Conservation (phyloP, 2,888 invertebrate genomes). For the Zhuqinia jingwanae region DNA sequence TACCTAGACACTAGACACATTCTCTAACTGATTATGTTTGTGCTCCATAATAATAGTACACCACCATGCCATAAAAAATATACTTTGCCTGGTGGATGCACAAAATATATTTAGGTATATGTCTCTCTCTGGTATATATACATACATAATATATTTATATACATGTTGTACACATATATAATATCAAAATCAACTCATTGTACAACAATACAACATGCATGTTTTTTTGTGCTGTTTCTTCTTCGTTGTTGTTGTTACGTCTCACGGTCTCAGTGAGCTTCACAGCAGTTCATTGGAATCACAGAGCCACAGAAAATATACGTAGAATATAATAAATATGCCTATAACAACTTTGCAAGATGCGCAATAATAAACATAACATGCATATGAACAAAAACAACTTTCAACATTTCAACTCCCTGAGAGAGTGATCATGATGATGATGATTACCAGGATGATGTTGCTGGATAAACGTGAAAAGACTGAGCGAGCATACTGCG, state of each 20-base stretch:
- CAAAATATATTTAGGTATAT: too few relatives aligned
- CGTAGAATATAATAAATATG: too few relatives aligned
- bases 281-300: slow-evolving; percentile 28
- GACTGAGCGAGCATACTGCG: slow-evolving; percentile 27
- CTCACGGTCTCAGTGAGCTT: too few relatives aligned
- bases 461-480: slow-evolving; percentile 62
- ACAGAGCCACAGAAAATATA: slow-evolving; percentile 11
- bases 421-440: not conserved
- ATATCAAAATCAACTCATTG: not conserved
- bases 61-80: too few relatives aligned
- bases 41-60: too few relatives aligned
- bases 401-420: slow-evolving; percentile 10
- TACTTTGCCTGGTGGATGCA: too few relatives aligned
- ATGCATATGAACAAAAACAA: slow-evolving; percentile 18
- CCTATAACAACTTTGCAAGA: too few relatives aligned
- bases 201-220: slow-evolving; percentile 16
- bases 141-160: not conserved
- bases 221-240: not conserved
- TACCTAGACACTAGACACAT: too few relatives aligned
- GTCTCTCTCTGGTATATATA: not conserved
- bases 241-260: too few relatives aligned
- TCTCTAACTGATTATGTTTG: too few relatives aligned
- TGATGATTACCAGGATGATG: slow-evolving; percentile 40
- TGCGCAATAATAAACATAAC: too few relatives aligned
- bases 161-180: too few relatives aligned